A percentile compares a stretch with the other conserved stretches of the same genome.
Evolutionary conservation across 2,113 vertebrate species (phyloP).

Genomic region (Scomber japonicus): DNA sequence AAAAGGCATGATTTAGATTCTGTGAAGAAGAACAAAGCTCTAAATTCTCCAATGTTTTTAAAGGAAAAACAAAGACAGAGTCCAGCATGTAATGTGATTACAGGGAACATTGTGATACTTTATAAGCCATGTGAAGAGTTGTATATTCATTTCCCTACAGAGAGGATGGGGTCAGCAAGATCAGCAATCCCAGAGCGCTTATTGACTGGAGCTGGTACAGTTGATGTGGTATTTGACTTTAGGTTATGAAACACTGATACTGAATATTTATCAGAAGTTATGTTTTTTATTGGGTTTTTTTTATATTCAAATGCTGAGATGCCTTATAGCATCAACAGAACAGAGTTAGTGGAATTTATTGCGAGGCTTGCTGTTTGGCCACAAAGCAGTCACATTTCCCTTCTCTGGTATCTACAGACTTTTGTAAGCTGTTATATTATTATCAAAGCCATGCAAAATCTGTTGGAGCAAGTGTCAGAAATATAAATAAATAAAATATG

Average conservation of each 20-base stretch:
- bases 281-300: not conserved
- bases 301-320: too few relatives aligned
- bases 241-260: too few relatives aligned
- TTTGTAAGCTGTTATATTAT: not conserved
- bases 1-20: slow-evolving; percentile 20
- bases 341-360: too few relatives aligned
- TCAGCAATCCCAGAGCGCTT: not conserved
- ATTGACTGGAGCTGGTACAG: not conserved
- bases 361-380: too few relatives aligned
- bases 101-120: slow-evolving; percentile 1
- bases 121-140: not conserved
- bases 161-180: not conserved
- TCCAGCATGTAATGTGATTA: not conserved
- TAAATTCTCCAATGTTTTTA: not conserved
- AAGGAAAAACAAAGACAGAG: slow-evolving; percentile 1
- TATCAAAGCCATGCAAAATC: not conserved
- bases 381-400: not conserved
- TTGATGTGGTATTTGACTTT: too few relatives aligned
- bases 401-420: not conserved
- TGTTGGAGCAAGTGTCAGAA: too few relatives aligned
- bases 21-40: slow-evolving; percentile 12
- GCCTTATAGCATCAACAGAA: too few relatives aligned
- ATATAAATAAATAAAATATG: too few relatives aligned
- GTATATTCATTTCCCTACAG: slow-evolving; percentile 1
- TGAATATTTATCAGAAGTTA: not conserved